Conservation (phyloP, 2,113 vertebrate species). For the Heterocephalus glaber region DNA sequence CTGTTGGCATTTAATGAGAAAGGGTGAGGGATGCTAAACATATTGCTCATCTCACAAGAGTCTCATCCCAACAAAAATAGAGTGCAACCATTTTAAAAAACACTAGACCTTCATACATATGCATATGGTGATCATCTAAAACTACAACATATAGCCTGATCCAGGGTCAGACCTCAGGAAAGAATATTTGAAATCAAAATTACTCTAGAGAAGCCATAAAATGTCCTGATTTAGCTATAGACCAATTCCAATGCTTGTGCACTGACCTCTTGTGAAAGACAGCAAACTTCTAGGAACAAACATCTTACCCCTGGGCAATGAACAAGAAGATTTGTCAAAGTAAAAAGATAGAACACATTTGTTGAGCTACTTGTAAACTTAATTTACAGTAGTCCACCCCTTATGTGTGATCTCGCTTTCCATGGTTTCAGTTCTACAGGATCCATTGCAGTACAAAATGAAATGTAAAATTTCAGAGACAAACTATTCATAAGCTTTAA, state of each 20-base stretch:
- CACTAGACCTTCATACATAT: background rate
- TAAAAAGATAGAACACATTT: background rate
- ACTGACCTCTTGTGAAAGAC: background rate
- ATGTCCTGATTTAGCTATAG: background rate
- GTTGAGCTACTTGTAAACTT: background rate
- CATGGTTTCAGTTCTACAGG: background rate
- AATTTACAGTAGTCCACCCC: background rate
- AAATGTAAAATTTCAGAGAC: background rate
- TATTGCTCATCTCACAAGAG: background rate
- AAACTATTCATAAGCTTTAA: background rate
- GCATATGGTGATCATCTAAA: background rate
- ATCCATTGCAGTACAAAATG: background rate
- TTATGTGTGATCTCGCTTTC: background rate
- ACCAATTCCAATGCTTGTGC: background rate
- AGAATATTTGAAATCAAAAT: background rate
- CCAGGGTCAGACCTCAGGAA: background rate
- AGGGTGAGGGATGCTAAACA: background rate
- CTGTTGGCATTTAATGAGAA: background rate
- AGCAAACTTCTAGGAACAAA: background rate
- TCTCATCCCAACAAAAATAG: background rate
- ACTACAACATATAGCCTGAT: background rate
- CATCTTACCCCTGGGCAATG: background rate
- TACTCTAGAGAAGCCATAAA: background rate
- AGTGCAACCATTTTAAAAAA: background rate
- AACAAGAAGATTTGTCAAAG: background rate